Base-by-base conservation (phyloP, 2,888 invertebrate species). In the Drosophila ezoana region DNA sequence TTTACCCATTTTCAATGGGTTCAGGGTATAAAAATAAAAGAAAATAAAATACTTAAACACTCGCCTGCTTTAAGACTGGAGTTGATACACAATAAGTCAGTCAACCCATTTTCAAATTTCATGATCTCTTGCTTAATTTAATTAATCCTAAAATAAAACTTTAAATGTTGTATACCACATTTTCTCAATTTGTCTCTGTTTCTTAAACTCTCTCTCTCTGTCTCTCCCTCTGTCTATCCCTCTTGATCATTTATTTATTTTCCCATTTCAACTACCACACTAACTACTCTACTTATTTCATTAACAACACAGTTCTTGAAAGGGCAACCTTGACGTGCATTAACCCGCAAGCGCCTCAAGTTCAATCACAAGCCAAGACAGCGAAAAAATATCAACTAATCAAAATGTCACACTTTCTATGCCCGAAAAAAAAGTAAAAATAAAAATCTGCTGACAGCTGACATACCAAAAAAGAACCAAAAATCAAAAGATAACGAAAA, bases 361-460 rank as follows among this genome's bases (percentile, higher is more conserved):
- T 85, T 85, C 85, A 85, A 89, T 85, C 79, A 67, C 76, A 79
- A 86, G 66, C 62, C 54, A 44, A 54, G 60, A 45, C 64, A 74
- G 51, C 53, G 57, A 59, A 69, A 62, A 68, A 71, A 64, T 69
- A 69, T 81, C 62, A 79, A 88, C 87, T 85, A 83, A 85, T 85
- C 87, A 87, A 85, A 89, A 76, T 73, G 84, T 85, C 84, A 87
- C 89, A 84, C 84, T 84, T 88, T 86, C 87, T 84, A 86, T 70
- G 69, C 72, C 72, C 54, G 54, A 68, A 77, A 67, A 65, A 76
- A 63, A 66, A 54, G 45, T 45, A 41, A 33, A 35, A 37, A 61
- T 38, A 53, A 52, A 66, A 69, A 74, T 78, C 69, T 69, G 84
- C 87, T 88, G 89, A 89, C 89, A 88, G 87, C 63, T 78, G 84